Evolutionary conservation across 2,113 vertebrate genomes (phyloP).

Genomic region (Neodon shergylaensis): DNA sequence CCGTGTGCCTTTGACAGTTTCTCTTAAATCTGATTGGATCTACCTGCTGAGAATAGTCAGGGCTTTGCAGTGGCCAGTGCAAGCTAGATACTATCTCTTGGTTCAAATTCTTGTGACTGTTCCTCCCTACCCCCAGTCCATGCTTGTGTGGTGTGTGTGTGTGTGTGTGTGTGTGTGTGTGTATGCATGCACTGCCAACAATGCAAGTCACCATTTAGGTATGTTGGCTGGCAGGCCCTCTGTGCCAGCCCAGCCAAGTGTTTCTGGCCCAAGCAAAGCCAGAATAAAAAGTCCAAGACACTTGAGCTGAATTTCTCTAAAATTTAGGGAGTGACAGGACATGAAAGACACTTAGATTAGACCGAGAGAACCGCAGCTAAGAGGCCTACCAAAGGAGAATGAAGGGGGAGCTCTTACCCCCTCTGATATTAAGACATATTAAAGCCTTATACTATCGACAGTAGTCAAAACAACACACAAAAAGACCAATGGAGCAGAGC

Average conservation of each 20-base stretch:
- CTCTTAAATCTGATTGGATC: constrained; percentile 81
- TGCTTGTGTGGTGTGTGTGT: constrained; percentile 66
- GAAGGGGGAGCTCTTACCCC: background rate
- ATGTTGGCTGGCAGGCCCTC: background rate
- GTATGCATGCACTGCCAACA: constrained; percentile 64
- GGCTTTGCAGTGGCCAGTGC: constrained; percentile 69
- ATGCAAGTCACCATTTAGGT: constrained; percentile 56
- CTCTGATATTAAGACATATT: background rate
- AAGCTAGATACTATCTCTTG: constrained; percentile 84
- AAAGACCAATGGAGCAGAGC: background rate
- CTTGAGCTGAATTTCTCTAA: background rate
- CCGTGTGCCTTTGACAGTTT: constrained; percentile 72
- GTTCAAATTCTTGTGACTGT: constrained; percentile 75
- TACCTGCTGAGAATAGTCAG: constrained; percentile 76
- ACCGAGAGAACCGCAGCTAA: background rate
- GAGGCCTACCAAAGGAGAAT: background rate
- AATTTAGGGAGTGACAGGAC: background rate
- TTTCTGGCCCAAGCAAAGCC: constrained; percentile 15
- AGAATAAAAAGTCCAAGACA: background rate
- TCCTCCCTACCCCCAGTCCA: constrained; percentile 32
- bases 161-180: constrained; percentile 7
- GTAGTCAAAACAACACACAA: background rate
- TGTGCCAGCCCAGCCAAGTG: background rate
- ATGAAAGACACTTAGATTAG: background rate
- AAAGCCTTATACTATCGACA: background rate